phyloP scores from a whole-genome alignment of 1,140 invertebrate species.

The Pogonomyrmex californicus region DNA sequence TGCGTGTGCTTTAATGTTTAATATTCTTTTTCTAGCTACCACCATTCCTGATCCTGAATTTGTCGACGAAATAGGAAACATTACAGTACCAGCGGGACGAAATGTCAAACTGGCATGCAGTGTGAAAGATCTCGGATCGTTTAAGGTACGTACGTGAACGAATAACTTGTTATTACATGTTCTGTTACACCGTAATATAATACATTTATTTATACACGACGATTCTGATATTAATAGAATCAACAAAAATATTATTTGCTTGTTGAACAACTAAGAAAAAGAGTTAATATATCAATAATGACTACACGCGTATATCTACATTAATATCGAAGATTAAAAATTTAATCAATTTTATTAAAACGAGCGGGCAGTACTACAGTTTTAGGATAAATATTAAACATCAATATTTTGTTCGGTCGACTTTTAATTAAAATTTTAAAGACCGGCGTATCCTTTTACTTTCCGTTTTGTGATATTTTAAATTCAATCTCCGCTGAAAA shows the following conservation, averaged over 20 bases:
- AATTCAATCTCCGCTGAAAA: constrained; percentile 37
- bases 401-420: constrained; percentile 42
- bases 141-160: constrained; percentile 89
- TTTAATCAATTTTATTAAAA: constrained; percentile 62
- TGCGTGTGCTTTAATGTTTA: background rate
- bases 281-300: constrained; percentile 47
- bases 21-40: constrained; percentile 82
- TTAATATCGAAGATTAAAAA: constrained; percentile 53
- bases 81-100: constrained; percentile 92
- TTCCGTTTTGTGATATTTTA: constrained; percentile 36
- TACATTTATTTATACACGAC: background rate
- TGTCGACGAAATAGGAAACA: constrained; percentile 89
- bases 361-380: constrained; percentile 1
- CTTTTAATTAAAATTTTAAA: constrained; percentile 59
- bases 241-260: background rate
- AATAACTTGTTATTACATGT: background rate
- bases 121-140: constrained; percentile 95
- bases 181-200: background rate
- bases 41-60: constrained; percentile 89
- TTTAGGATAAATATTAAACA: constrained; percentile 47
- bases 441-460: constrained; percentile 9
- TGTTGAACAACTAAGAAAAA: background rate
- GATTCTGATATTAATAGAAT: background rate
- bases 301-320: constrained; percentile 9
- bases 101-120: constrained; percentile 95